Conservation (phyloP, 2,888 invertebrate genomes). For the Eupelmus urozonus region DNA sequence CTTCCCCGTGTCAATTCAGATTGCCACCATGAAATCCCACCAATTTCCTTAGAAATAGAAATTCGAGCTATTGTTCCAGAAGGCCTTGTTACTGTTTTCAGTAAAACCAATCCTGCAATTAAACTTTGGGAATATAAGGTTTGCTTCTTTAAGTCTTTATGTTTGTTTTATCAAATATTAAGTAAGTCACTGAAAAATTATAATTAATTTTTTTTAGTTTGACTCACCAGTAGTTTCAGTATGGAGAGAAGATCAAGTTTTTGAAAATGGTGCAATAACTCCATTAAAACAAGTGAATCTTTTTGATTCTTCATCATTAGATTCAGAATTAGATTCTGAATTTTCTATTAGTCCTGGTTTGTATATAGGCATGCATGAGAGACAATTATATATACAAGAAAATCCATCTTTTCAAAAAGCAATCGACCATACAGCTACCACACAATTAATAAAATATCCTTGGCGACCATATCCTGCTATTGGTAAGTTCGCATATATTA, state of each 20-base stretch:
- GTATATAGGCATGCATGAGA: conserved; percentile 91
- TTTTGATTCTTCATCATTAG: conserved; percentile 82
- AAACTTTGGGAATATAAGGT: conserved; percentile 89
- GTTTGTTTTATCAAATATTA: conserved; percentile 7
- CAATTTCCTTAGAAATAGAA: conserved; percentile 75
- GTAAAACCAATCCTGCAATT: conserved; percentile 79
- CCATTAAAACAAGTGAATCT: conserved; percentile 85
- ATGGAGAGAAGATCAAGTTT: conserved; percentile 85
- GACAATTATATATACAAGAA: conserved; percentile 81
- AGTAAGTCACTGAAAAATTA: too few relatives aligned
- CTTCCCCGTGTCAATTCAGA: conserved; percentile 76
- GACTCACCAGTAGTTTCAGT: conserved; percentile 91
- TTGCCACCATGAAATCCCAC: conserved; percentile 75
- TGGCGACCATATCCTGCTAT: conserved; percentile 86
- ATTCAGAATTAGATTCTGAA: conserved; percentile 75
- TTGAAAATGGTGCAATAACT: conserved; percentile 51
- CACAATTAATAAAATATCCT: conserved; percentile 79
- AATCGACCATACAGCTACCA: conserved; percentile 60
- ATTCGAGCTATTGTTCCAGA: conserved; percentile 85
- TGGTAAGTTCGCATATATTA: conserved; percentile 67
- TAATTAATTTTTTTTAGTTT: conserved; percentile 79
- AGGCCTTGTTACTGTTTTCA: conserved; percentile 84
- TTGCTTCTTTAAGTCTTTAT: conserved; percentile 52
- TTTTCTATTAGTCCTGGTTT: conserved; percentile 82
- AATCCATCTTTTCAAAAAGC: conserved; percentile 65